These are phyloP conservation scores for Rhamphomyia laevipes DNA, from an alignment of 2,888 invertebrate species.

Conservation along the genomic window DNA sequence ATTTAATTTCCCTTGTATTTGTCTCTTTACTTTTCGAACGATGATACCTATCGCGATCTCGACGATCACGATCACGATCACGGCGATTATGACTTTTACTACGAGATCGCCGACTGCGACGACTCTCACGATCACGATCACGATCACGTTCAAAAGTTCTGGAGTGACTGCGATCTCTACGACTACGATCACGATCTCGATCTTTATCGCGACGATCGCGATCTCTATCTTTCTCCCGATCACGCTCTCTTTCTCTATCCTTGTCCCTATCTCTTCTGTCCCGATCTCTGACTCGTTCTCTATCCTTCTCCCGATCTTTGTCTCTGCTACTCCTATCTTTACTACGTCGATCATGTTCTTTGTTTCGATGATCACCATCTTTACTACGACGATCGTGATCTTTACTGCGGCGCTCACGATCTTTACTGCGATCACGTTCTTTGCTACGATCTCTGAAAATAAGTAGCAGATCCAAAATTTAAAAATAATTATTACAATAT, in stretches of 20 bases:
- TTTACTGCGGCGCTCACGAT: conserved; percentile 17
- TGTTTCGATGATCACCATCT: conserved; percentile 14
- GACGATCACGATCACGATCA: conserved; percentile 39
- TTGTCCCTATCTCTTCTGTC: conserved; percentile 7
- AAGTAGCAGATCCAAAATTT: too few species aligned
- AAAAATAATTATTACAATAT: too few species aligned
- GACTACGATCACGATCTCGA: conserved; percentile 15
- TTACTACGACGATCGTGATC: conserved; percentile 13
- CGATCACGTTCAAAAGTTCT: conserved; percentile 24
- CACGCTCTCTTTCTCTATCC: conserved; percentile 14
- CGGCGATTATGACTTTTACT: conserved; percentile 37
- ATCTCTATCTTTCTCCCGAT: conserved; percentile 11
- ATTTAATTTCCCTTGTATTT: conserved; percentile 22
- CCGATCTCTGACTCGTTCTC: conserved; percentile 22
- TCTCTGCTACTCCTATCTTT: conserved; percentile 11
- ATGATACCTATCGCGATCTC: conserved; percentile 37
- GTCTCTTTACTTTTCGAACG: conserved; percentile 3
- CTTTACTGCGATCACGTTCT: conserved; percentile 15
- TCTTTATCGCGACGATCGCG: conserved; percentile 15
- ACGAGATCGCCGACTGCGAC: conserved; percentile 27
- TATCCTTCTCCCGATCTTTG: conserved; percentile 30
- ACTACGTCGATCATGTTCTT: conserved; percentile 14
- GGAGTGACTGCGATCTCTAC: conserved; percentile 11
- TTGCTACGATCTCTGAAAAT: conserved; percentile 8
- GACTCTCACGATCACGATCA: conserved; percentile 32